Base-by-base conservation (phyloP, 2,888 invertebrate species). In the Conomelus anceps region DNA sequence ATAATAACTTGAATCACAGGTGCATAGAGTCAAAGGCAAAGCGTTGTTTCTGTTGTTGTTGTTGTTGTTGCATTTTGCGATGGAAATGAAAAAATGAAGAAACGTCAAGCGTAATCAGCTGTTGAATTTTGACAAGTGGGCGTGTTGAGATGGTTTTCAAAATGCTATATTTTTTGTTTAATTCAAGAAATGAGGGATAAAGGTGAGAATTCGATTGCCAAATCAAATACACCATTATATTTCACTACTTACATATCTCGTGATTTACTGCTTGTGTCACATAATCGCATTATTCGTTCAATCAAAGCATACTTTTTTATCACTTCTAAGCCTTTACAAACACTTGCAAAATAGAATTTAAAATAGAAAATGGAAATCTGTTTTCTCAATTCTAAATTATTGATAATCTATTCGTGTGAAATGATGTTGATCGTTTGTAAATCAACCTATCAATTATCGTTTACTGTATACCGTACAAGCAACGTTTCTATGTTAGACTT, bases 101-200 rank as follows among this genome's bases (percentile, higher is more conserved):
- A 86, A 86, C 86, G 24, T 23, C 86, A 86, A 29, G 23, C 24
- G 22, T 86, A 86, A 26, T 90, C 90, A 90, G 90, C 90, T 90
- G 90, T 90, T 90, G 24, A 23, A 23, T 26, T 89, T 90, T 90
- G 90, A 90, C 90, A 90, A 90, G 90, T 90, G 90, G 90, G 90
- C 90, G 90, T 90, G 90, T 89, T 84, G 86, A 86, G 17, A 23
- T 22, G 24, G 22, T 86, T 24, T 23, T 26, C n/a, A 86, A 86
- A 23, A 23, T 86, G 86, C 29, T 24, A n/a, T 24, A 86, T 86
- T 86, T 23, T 26, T 86, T 3, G 24, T 86, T 86, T 86, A 22
- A 26, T 26, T 26, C 22, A 29, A 86, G n/a, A 86, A 86, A 86
- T 26, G 24, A 29, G 3, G 86, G 23, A 22, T 86, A 29, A 86